phyloP scores from a whole-genome alignment of 2,113 vertebrate genomes.

The Melanerpes aurifrons region DNA sequence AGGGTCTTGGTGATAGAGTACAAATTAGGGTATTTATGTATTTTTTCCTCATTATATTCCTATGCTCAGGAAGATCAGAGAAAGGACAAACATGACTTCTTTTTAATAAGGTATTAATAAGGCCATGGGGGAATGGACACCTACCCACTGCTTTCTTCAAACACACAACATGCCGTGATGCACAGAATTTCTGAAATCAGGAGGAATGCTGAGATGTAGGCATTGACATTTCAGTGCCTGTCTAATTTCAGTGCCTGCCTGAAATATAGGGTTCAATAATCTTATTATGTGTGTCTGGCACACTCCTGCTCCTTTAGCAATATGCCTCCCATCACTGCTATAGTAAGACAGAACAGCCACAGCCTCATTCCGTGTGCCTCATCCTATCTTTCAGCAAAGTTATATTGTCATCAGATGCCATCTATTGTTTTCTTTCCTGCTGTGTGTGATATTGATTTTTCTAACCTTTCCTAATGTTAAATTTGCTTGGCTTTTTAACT shows the following conservation, averaged over 20 bases:
- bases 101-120: neutral
- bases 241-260: slow-evolving; percentile 15
- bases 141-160: neutral
- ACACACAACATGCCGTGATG: neutral
- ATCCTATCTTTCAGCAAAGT: neutral
- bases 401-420: slow-evolving; percentile 6
- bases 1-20: neutral
- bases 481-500: slow-evolving; percentile 60
- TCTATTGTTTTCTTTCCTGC: slow-evolving; percentile 50
- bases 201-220: neutral
- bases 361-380: neutral
- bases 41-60: neutral
- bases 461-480: slow-evolving; percentile 65
- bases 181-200: neutral
- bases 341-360: neutral
- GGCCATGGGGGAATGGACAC: neutral
- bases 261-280: slow-evolving; percentile 57
- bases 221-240: slow-evolving; percentile 40
- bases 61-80: neutral
- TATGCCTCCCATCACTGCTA: neutral
- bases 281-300: slow-evolving; percentile 36
- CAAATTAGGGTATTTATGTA: neutral
- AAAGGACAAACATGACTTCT: neutral
- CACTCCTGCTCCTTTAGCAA: slow-evolving; percentile 1
- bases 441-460: slow-evolving; percentile 60